Evolutionary conservation across 2,113 vertebrate species (phyloP).

Genomic region (Nyctereutes procyonoides): DNA sequence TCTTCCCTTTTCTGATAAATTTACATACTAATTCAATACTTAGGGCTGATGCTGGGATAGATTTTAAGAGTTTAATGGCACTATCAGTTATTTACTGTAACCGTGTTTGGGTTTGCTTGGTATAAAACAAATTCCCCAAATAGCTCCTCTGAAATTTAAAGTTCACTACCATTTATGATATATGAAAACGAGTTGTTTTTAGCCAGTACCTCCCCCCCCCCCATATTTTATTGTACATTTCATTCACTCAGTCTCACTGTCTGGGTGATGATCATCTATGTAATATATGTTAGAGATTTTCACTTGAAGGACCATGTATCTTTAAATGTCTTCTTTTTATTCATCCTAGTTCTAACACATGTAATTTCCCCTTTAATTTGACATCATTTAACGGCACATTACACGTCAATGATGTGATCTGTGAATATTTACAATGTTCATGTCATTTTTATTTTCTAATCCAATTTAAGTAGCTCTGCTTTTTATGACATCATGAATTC

Average conservation of each 20-base stretch:
- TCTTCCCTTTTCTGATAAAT: background rate
- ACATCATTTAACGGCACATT: constrained; percentile 93
- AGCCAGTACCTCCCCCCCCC: constrained; percentile 74
- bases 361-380: constrained; percentile 92
- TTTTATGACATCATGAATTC: constrained; percentile 93
- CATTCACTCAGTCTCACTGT: constrained; percentile 72
- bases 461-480: constrained; percentile 90
- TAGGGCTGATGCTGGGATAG: background rate
- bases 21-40: background rate
- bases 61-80: background rate
- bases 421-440: constrained; percentile 92
- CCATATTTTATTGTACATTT: constrained; percentile 77
- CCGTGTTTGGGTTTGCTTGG: constrained; percentile 50
- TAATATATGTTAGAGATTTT: constrained; percentile 86
- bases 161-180: constrained; percentile 74
- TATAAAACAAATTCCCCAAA: background rate
- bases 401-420: constrained; percentile 91
- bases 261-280: constrained; percentile 79
- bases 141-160: background rate
- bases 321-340: constrained; percentile 91
- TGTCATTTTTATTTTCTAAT: constrained; percentile 93
- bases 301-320: constrained; percentile 89
- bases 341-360: constrained; percentile 88
- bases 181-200: constrained; percentile 85
- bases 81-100: background rate